Evolutionary conservation across 2,888 invertebrate species (phyloP), one percentile per base, ranked within the genome.

Genomic region (Andrena chrysosceles): DNA sequence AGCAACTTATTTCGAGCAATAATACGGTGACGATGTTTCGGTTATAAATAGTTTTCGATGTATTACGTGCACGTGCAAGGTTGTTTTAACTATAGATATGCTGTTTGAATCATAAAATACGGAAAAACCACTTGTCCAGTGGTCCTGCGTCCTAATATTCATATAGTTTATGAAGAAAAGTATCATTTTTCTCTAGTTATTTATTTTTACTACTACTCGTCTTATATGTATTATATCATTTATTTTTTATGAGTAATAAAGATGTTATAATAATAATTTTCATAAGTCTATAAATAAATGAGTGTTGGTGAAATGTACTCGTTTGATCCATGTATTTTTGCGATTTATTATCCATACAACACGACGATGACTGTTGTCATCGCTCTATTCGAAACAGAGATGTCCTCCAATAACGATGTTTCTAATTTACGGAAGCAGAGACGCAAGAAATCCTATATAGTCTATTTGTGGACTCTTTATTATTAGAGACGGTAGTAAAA

Each of bases 11-110:
- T 91, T 90, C 69, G 71, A 80, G 82, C 82, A 89, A 91, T 90
- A 89, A 90, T 89, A 89, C 69, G 78, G 75, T 85, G 81, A 82
- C 83, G 86, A 71, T 77, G 82, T 86, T 87, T 71, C 82, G 80
- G 76, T 90, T 91, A 91, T 90, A 91, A 91, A 91, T 91, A 91
- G 90, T 89, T 90, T 89, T 84, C 82, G 69, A 85, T 86, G 77
- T 89, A 86, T 90, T 88, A 86, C 85, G 85, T 85, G 74, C 86
- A 85, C 86, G 85, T 82, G 86, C 91, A 91, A 91, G 90, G 91
- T 89, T 91, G 83, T 85, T 87, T 88, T 85, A 87, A 88, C 89
- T 89, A 88, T 89, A 89, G 85, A 89, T 60, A 26, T 31, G 29
- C 75, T 68, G 73, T 67, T 60, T 71, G 77, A 60, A 67, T 85